Conservation (phyloP, 1,140 invertebrate genomes). For the Odontomachus brunneus region DNA sequence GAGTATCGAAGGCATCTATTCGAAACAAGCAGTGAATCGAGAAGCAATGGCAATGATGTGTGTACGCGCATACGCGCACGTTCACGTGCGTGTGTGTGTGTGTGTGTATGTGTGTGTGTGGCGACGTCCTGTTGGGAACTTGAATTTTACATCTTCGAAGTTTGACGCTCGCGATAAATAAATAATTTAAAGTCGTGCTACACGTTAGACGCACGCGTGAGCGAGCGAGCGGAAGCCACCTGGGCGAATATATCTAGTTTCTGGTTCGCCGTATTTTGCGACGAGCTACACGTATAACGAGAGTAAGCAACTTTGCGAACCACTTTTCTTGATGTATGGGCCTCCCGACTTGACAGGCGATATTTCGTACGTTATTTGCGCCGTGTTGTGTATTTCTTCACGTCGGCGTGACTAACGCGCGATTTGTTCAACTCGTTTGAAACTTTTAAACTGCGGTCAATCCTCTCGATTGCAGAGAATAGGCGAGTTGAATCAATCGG, state of each 20-base stretch:
- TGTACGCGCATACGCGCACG: no score
- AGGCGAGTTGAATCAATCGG: not conserved
- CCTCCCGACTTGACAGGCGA: conserved; percentile 35
- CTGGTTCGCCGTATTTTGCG: not conserved
- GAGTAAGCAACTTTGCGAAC: conserved; percentile 30
- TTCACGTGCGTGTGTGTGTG: no score
- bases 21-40: conserved; percentile 2
- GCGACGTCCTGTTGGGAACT: not conserved
- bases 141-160: conserved; percentile 15
- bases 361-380: conserved; percentile 10
- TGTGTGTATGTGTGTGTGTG: no score
- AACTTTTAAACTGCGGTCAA: conserved; percentile 1
- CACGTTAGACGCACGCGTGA: no score
- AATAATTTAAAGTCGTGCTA: conserved; percentile 16
- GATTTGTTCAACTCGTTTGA: not conserved
- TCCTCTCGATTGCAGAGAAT: not conserved
- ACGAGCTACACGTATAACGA: not conserved
- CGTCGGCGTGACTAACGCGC: not conserved
- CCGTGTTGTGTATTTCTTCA: not conserved
- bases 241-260: conserved; percentile 3
- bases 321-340: conserved; percentile 50
- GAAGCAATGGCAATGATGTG: no score
- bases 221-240: not conserved
- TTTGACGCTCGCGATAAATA: conserved; percentile 29
- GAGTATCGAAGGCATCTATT: conserved; percentile 11